Evolutionary conservation across 2,797 vertebrate species (phyloP).

Genomic region (Luscinia megarhynchos): DNA sequence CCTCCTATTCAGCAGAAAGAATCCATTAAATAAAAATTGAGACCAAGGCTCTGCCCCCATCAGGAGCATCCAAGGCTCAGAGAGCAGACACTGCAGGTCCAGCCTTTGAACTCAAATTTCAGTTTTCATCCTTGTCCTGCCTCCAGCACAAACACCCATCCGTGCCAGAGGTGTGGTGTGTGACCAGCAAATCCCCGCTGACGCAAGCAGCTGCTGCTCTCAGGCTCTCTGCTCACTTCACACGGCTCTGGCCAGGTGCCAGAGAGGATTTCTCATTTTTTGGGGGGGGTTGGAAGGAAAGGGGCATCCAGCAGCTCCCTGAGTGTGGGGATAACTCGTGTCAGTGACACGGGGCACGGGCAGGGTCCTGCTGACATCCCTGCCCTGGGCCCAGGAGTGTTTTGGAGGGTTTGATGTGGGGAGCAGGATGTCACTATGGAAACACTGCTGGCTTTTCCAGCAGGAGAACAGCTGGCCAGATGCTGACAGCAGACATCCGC

Average conservation of each 20-base stretch:
- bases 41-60: not conserved
- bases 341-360: not conserved
- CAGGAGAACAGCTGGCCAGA: not conserved
- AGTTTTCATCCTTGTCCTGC: not conserved
- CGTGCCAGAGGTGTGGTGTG: conserved; percentile 8
- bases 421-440: not conserved
- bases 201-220: not conserved
- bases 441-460: not conserved
- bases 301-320: not conserved
- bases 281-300: not conserved
- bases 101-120: not conserved
- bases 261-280: not conserved
- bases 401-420: accelerated
- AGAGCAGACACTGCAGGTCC: not conserved
- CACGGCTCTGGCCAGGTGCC: accelerated
- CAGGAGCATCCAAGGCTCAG: not conserved
- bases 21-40: not conserved
- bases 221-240: not conserved
- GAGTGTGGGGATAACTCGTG: accelerated
- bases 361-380: not conserved
- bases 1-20: not conserved
- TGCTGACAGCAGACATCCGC: conserved; percentile 42
- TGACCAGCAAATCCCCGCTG: not conserved
- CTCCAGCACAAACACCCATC: not conserved
- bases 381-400: accelerated